Evolutionary conservation across 2,797 vertebrate genomes (phyloP).

Genomic region (Limosa lapponica): DNA sequence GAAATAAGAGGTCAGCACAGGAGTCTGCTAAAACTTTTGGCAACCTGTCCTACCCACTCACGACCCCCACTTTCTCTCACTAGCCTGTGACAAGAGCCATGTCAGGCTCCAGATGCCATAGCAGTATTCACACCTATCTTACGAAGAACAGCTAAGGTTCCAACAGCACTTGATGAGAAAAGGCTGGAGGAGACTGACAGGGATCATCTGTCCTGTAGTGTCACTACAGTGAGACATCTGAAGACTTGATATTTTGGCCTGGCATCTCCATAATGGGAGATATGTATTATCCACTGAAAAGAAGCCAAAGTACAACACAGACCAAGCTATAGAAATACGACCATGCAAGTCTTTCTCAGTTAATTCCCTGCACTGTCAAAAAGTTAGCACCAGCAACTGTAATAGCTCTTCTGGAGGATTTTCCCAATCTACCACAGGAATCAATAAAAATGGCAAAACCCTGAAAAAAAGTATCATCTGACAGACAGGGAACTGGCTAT

Average conservation of each 20-base stretch:
- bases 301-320: background rate
- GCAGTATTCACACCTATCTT: background rate
- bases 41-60: background rate
- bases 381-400: background rate
- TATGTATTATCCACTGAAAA: background rate
- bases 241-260: background rate
- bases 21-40: background rate
- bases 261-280: background rate
- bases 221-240: background rate
- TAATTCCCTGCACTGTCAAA: background rate
- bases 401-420: background rate
- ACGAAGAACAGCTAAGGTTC: background rate
- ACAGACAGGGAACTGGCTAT: background rate
- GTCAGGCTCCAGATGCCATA: fast-evolving
- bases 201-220: background rate
- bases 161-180: background rate
- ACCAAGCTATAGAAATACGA: background rate
- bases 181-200: background rate
- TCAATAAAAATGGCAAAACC: background rate
- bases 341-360: background rate
- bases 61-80: background rate
- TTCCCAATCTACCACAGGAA: background rate
- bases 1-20: background rate
- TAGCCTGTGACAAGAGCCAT: background rate
- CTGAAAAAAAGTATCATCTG: background rate